Evolutionary conservation across 2,797 vertebrate genomes (phyloP).

Genomic region (Bovichtus variegatus): DNA sequence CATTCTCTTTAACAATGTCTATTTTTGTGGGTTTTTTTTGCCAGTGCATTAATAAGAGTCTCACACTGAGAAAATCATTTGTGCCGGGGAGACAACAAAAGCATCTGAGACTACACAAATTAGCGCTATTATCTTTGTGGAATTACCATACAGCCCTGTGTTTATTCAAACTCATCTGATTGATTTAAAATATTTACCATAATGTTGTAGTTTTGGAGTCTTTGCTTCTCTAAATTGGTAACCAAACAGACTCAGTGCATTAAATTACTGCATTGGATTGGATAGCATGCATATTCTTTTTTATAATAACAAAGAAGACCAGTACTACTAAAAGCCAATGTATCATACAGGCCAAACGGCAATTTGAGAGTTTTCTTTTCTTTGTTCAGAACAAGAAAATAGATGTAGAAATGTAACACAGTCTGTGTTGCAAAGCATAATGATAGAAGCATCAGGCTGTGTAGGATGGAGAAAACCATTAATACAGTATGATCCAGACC

Average conservation of each 20-base stretch:
- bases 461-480: slow-evolving; percentile 15
- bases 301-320: slow-evolving; percentile 40
- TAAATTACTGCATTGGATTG: slow-evolving; percentile 68
- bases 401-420: slow-evolving; percentile 8
- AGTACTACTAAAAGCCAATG: slow-evolving; percentile 32
- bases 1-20: slow-evolving; percentile 85
- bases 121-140: slow-evolving; percentile 81
- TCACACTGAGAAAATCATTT: slow-evolving; percentile 86
- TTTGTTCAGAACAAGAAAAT: slow-evolving; percentile 11
- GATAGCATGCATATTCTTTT: slow-evolving; percentile 46
- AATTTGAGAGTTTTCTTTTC: slow-evolving; percentile 23
- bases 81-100: slow-evolving; percentile 81
- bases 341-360: slow-evolving; percentile 22
- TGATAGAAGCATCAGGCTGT: not conserved
- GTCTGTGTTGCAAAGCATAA: not conserved
- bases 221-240: slow-evolving; percentile 66
- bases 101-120: slow-evolving; percentile 84
- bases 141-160: slow-evolving; percentile 80
- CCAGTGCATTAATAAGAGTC: slow-evolving; percentile 81
- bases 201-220: slow-evolving; percentile 66
- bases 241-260: slow-evolving; percentile 71
- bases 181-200: slow-evolving; percentile 84
- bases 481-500: slow-evolving; percentile 11
- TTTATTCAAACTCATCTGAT: slow-evolving; percentile 81
- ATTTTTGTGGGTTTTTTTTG: slow-evolving; percentile 75